phyloP scores from a whole-genome alignment of 2,888 invertebrate genomes.

The Prosopocoilus inquinatus region DNA sequence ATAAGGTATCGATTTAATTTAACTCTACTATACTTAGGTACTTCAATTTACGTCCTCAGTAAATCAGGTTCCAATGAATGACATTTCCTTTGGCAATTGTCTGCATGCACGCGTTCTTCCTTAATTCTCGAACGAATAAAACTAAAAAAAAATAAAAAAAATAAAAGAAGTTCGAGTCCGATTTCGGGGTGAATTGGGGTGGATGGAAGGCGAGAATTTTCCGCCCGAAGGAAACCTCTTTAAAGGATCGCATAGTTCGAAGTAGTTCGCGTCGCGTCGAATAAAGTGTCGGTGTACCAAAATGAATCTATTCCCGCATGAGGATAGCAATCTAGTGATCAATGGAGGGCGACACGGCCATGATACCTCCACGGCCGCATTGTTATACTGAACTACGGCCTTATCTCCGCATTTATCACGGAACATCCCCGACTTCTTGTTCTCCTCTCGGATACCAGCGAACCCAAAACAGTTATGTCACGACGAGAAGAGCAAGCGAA shows the following conservation, averaged over 20 bases:
- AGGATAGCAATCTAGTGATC: conserved; percentile 47
- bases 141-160: not conserved
- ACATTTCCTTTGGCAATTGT: too few species aligned
- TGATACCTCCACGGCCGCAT: conserved; percentile 45
- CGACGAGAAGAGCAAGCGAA: too few species aligned
- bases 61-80: too few species aligned
- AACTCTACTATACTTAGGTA: too few species aligned
- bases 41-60: too few species aligned
- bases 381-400: conserved; percentile 49
- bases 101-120: not conserved
- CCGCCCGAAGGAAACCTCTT: conserved; percentile 14
- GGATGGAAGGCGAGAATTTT: conserved; percentile 11
- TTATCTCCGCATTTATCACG: conserved; percentile 47
- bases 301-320: conserved; percentile 51
- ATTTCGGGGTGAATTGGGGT: not conserved
- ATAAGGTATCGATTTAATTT: too few species aligned
- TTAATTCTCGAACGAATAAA: not conserved
- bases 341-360: conserved; percentile 46
- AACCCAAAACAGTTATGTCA: conserved; percentile 15
- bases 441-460: conserved; percentile 5
- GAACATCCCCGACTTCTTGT: conserved; percentile 33
- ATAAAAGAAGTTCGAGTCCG: not conserved
- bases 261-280: conserved; percentile 22
- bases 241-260: conserved; percentile 12
- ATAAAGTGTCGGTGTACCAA: conserved; percentile 45